Evolutionary conservation across 2,888 invertebrate genomes (phyloP).

Genomic region (Drosophila siamana): DNA sequence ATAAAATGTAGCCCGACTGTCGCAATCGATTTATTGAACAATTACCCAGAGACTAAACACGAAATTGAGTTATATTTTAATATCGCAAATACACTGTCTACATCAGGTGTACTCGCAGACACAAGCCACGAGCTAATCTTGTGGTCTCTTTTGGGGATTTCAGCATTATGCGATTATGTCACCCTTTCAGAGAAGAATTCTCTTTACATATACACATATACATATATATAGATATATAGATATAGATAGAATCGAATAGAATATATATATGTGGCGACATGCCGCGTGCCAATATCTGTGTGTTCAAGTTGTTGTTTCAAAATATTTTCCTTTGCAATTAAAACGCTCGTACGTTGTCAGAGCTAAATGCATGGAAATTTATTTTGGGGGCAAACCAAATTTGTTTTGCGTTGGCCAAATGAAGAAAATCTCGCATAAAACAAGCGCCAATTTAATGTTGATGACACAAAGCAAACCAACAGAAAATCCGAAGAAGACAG

Average conservation of each 20-base stretch:
- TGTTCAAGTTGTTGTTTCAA: not conserved
- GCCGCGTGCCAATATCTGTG: conserved; percentile 41
- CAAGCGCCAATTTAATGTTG: conserved; percentile 35
- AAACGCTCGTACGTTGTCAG: conserved; percentile 38
- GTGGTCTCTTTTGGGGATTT: conserved; percentile 28
- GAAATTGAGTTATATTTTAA: conserved; percentile 14
- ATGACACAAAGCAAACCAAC: conserved; percentile 20
- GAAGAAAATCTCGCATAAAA: not conserved
- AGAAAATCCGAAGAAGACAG: not conserved
- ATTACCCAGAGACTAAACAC: conserved; percentile 28
- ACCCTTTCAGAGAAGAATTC: conserved; percentile 13
- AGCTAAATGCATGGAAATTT: conserved; percentile 66
- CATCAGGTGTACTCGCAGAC: not conserved
- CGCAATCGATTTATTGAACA: conserved; percentile 70
- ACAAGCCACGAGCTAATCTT: not conserved
- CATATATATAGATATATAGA: not conserved
- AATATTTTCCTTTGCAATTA: conserved; percentile 44
- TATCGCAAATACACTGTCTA: not conserved
- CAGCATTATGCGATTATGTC: conserved; percentile 35
- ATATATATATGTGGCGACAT: not conserved
- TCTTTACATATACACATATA: conserved; percentile 11
- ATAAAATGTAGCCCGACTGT: conserved; percentile 53
- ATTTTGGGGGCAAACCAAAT: conserved; percentile 53
- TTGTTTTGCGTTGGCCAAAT: conserved; percentile 45
- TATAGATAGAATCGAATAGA: not conserved